Evolutionary conservation across 2,113 vertebrate genomes (phyloP).

Genomic region (Odocoileus virginianus): DNA sequence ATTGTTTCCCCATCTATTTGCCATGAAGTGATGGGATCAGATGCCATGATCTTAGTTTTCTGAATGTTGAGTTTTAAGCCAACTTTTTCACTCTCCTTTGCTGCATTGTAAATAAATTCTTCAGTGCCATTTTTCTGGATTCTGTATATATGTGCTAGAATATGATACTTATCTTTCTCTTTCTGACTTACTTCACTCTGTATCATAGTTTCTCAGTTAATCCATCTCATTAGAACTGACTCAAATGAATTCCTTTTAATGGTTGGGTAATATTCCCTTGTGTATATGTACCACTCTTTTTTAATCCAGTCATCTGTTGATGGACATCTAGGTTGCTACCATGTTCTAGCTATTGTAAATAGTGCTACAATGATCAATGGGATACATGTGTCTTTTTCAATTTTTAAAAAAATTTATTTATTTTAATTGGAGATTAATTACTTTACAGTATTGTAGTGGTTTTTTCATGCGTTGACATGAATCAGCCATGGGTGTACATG

Average conservation of each 20-base stretch:
- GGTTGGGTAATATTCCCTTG: neutral
- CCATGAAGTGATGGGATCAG: neutral
- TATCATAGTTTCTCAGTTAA: neutral
- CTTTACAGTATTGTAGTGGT: neutral
- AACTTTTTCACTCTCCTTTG: neutral
- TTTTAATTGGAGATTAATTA: neutral
- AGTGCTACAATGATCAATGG: neutral
- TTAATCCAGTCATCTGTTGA: neutral
- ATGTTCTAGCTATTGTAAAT: neutral
- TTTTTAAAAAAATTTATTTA: neutral
- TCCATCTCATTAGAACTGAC: neutral
- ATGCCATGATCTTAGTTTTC: neutral
- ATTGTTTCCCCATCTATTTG: neutral
- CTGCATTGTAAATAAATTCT: neutral
- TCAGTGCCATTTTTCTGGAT: neutral
- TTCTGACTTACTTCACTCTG: neutral
- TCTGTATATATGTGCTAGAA: neutral
- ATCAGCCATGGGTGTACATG: no score
- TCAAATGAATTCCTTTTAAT: neutral
- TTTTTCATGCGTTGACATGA: neutral
- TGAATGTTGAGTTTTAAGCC: neutral
- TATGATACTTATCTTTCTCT: fast-evolving
- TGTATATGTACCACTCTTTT: neutral
- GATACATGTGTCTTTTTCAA: neutral
- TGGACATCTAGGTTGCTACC: neutral